Base-by-base conservation (phyloP, 2,888 invertebrate genomes). In the Diadromus collaris region DNA sequence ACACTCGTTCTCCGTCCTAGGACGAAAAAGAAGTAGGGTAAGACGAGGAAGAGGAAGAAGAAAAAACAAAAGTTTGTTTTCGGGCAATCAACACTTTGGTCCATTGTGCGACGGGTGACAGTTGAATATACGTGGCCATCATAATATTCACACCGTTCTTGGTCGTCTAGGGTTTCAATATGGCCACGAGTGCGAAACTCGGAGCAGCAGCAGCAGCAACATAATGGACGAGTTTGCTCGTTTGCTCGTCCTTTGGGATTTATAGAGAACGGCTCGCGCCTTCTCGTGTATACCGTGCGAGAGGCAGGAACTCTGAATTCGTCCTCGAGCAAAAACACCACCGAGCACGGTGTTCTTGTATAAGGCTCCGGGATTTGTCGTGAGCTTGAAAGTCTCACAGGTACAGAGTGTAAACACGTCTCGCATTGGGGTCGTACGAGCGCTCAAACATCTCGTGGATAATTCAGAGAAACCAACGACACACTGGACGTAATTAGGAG, bases 131-230 rank as follows among this genome's bases (percentile, higher is more conserved):
- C 88, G 80, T 83, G 87, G 86, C 85, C 90, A 90, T 88, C 90
- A 89, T 89, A 90, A 90, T 90, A 90, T 90, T 90, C 90, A 89
- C 89, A 88, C 89, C 87, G 85, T 87, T 86, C 84, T 81, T 83
- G 77, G 81, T 71, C 81, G 86, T 83, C 79, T 90, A 88, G 84
- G 83, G 83, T 90, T 90, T 87, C 89, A 83, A 81, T 83, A 85
- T 86, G 85, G 86, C 86, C 86, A 87, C 85, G 58, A 48, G 48
- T n/a, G 9, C 21, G 44, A 73, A 64, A 56, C 72, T 73, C 64
- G 48, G 83, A 78, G 78, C 79, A 56, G 61, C 29, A 44, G 29
- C 84, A 78, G 79, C 79, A 69, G 44, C 24, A 58, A 27, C 60
- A 58, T 27, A 70, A 79, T 65, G 51, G 63, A 78, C 27, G 60